Evolutionary conservation across 2,888 invertebrate species (phyloP), one percentile per base, ranked within the genome.

Genomic region (Eretmocerus hayati): DNA sequence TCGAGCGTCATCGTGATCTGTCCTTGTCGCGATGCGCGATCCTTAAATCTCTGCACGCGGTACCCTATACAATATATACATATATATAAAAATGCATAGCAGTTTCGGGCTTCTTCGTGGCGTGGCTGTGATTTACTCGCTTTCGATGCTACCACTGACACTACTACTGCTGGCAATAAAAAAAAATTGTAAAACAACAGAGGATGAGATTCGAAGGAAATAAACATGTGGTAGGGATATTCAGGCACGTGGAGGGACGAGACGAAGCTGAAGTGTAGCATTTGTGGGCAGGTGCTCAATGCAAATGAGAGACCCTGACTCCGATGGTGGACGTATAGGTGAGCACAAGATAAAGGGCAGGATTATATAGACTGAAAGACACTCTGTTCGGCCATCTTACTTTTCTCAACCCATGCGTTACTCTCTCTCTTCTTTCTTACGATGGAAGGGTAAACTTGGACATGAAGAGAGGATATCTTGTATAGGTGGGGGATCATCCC

Each of bases 211-310:
- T 19, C 26, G 19, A 19, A 11, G 23, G 37, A 41, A 6, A 5
- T 8, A 26, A 8, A 32, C 22, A 19, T 13, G 16, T 8, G n/a
- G n/a, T n/a, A n/a, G n/a, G n/a, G n/a, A n/a, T n/a, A n/a, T n/a
- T n/a, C n/a, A n/a, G n/a, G n/a, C n/a, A n/a, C n/a, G n/a, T n/a
- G n/a, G n/a, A n/a, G n/a, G n/a, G n/a, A n/a, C n/a, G n/a, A n/a
- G n/a, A n/a, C n/a, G n/a, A n/a, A n/a, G n/a, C n/a, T n/a, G n/a
- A n/a, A n/a, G n/a, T n/a, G n/a, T n/a, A n/a, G n/a, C n/a, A n/a
- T n/a, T n/a, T n/a, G n/a, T n/a, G n/a, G n/a, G n/a, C 62, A 63
- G 61, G 62, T 64, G 62, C 55, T 56, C 56, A 53, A 52, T 46
- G 49, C 46, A 49, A 52, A 52, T 49, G 48, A 39, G 47, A 36